Percentiles rank a stretch among this genome's conserved stretches.
Evolutionary conservation across 2,113 vertebrate species (phyloP).

Genomic region (Columba janthina): DNA sequence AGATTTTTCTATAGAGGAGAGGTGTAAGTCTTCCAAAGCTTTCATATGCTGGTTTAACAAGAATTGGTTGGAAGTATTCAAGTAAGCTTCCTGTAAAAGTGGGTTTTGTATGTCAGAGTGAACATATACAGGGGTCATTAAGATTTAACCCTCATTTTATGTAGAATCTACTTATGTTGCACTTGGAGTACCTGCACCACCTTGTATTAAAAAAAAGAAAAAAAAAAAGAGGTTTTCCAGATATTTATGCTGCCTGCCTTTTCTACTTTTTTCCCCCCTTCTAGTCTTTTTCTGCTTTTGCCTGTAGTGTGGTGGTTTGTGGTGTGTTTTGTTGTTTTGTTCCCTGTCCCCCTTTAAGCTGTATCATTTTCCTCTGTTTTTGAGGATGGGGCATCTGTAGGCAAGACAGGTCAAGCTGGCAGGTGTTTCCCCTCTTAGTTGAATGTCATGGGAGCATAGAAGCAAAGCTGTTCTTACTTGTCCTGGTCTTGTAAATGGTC

Average conservation of each 20-base stretch:
- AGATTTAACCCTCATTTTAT: not conserved
- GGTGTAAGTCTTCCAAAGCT: not conserved
- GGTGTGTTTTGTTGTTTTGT: too few relatives aligned
- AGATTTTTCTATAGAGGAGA: not conserved
- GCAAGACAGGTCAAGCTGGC: not conserved
- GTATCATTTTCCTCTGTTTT: not conserved
- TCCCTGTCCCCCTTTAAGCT: not conserved
- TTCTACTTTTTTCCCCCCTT: not conserved
- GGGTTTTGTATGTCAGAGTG: not conserved
- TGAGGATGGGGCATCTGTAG: not conserved
- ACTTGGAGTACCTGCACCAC: not conserved
- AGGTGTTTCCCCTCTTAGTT: not conserved
- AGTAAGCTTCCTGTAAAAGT: not conserved
- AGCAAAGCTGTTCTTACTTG: not conserved
- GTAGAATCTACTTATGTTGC: not conserved
- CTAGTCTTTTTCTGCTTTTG: not conserved
- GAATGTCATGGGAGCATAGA: not conserved
- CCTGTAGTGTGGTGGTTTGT: not conserved
- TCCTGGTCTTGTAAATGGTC: not conserved
- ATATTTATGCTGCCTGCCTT: not conserved
- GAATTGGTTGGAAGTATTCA: not conserved
- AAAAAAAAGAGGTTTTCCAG: not conserved
- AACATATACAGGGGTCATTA: not conserved
- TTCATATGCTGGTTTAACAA: not conserved
- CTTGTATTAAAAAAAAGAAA: not conserved